These are phyloP conservation scores for Eupsilia transversa DNA, from an alignment of 2,888 invertebrate genomes.

Conservation along the genomic window DNA sequence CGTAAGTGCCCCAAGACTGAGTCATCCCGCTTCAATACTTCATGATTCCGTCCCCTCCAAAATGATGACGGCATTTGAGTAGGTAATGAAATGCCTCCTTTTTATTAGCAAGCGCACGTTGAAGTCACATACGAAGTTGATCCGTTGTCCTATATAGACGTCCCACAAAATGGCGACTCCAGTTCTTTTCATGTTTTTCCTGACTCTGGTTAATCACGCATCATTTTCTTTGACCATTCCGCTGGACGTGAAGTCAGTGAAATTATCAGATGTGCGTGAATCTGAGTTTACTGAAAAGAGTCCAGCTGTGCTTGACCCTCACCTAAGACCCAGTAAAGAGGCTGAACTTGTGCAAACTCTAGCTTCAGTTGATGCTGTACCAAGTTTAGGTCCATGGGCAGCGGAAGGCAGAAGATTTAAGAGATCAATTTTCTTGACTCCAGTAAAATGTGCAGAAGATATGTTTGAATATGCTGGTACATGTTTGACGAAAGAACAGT, in stretches of 20 bases:
- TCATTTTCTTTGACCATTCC: background rate
- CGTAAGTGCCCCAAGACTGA: background rate
- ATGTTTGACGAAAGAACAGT: background rate
- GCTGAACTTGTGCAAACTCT: background rate
- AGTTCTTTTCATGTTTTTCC: background rate
- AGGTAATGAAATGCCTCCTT: background rate
- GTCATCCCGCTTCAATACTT: background rate
- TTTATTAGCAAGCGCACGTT: background rate
- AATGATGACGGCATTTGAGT: background rate
- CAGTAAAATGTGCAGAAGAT: background rate
- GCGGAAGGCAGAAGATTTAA: background rate
- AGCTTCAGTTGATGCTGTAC: background rate
- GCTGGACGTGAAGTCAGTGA: background rate
- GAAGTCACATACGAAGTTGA: background rate
- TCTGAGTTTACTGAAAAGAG: background rate
- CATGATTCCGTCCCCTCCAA: background rate
- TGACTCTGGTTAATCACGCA: background rate
- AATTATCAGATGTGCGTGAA: background rate
- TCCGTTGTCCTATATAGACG: background rate
- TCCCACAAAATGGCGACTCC: background rate
- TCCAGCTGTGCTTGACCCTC: background rate
- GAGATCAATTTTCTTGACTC: fast-evolving
- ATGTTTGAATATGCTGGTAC: fast-evolving
- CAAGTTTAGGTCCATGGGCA: background rate
- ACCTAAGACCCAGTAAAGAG: background rate